Percentiles rank a stretch among this genome's conserved stretches.
phyloP scores from a whole-genome alignment of 2,113 vertebrate genomes.

The Myotis brandtii region DNA sequence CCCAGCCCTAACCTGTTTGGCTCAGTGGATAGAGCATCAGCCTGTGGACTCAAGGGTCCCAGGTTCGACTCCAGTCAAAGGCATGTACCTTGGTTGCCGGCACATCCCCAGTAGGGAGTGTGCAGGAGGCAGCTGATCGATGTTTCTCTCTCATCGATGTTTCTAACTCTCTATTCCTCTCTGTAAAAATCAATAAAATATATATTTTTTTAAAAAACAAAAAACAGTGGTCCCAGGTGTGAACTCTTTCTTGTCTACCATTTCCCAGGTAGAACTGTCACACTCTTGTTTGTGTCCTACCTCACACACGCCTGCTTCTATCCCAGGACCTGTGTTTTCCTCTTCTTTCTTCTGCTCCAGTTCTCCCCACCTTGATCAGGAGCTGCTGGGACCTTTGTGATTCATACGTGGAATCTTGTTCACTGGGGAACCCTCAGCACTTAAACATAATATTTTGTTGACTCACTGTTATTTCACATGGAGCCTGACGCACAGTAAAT shows the following conservation, averaged over 20 bases:
- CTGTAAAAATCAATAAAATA: no score
- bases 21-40: no score
- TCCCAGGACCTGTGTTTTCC: neutral
- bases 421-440: neutral
- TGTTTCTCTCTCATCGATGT: no score
- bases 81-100: no score
- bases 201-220: no score
- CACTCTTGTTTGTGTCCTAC: neutral
- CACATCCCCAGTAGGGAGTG: no score
- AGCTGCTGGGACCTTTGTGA: constrained; percentile 8
- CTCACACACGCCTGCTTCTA: neutral
- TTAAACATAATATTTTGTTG: constrained; percentile 32
- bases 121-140: no score
- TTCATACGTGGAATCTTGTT: neutral
- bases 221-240: neutral
- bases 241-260: neutral
- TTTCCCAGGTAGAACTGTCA: neutral
- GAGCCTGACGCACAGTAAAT: constrained; percentile 10
- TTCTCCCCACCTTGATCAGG: neutral
- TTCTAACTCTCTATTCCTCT: no score
- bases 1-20: no score
- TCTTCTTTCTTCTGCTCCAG: neutral
- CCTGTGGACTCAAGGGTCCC: no score
- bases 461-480: neutral
- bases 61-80: no score